Evolutionary conservation across 2,113 vertebrate species (phyloP).

Genomic region (Sinocyclocheilus rhinocerous): DNA sequence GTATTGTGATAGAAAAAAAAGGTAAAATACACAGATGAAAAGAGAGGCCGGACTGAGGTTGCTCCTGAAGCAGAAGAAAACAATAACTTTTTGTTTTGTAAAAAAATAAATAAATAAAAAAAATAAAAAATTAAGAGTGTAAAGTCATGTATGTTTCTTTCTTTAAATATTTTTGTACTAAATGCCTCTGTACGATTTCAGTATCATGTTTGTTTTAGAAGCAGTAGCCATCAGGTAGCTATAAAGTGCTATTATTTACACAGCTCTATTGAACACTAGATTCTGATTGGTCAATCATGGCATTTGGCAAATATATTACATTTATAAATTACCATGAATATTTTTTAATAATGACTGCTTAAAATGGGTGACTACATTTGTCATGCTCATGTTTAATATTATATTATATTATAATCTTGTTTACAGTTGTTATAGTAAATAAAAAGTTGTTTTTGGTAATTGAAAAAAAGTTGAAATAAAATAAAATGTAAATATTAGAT

Average conservation of each 20-base stretch:
- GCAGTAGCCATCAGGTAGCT: neutral
- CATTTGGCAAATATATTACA: neutral
- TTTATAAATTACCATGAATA: neutral
- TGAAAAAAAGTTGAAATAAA: too few relatives aligned
- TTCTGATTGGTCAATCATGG: neutral
- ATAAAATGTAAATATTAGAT: too few relatives aligned
- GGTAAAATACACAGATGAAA: conserved; percentile 36
- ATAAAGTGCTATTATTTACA: neutral
- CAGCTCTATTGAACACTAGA: neutral
- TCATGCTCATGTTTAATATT: neutral
- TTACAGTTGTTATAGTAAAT: neutral
- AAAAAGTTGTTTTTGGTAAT: neutral
- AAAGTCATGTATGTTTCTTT: neutral
- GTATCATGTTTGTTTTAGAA: neutral
- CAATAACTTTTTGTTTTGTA: neutral
- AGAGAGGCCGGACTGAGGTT: conserved; percentile 4
- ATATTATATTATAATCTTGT: neutral
- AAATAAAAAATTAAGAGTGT: neutral
- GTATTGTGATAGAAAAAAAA: conserved; percentile 37
- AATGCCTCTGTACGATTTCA: neutral
- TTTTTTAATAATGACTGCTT: neutral
- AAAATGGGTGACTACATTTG: neutral
- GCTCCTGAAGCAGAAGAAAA: neutral
- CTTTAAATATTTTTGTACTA: neutral
- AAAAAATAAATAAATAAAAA: too few relatives aligned